Conservation (phyloP, 2,113 vertebrate genomes). For the Martes martes region DNA sequence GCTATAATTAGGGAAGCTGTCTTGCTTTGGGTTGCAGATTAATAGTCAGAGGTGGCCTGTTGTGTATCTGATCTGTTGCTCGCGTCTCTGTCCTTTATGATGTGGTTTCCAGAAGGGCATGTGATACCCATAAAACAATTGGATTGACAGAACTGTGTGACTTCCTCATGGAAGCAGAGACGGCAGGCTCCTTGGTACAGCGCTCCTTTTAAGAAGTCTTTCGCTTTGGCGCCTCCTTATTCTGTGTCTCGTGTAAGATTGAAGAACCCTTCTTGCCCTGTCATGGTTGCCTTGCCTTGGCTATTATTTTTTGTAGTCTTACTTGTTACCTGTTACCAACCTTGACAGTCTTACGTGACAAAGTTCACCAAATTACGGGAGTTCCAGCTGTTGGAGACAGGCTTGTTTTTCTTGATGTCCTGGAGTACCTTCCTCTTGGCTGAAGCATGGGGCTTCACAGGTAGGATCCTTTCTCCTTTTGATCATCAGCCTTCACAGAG, state of each 20-base stretch:
- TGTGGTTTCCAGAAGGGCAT: not conserved
- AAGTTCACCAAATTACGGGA: constrained; percentile 98
- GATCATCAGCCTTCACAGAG: not conserved
- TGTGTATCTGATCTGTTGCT: not conserved
- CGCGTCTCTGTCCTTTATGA: not conserved
- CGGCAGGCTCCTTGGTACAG: not conserved
- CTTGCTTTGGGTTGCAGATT: not conserved
- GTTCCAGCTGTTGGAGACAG: constrained; percentile 95
- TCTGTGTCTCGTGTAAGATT: not conserved
- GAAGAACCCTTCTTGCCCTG: not conserved
- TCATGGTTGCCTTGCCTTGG: not conserved
- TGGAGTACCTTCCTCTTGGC: constrained; percentile 99
- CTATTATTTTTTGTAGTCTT: not conserved
- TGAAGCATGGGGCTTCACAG: constrained; percentile 97
- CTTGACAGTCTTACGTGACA: constrained; percentile 91
- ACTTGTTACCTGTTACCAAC: constrained; percentile 33
- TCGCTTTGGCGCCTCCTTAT: not conserved
- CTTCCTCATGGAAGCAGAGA: not conserved
- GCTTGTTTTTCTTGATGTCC: constrained; percentile 98
- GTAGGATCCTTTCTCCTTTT: constrained; percentile 78
- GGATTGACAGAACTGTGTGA: not conserved
- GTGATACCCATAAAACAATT: not conserved
- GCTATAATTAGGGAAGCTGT: not conserved
- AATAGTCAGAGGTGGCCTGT: not conserved
- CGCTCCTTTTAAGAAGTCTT: not conserved